Base-by-base conservation (phyloP, 2,797 vertebrate species). In the Australoheros facetus region DNA sequence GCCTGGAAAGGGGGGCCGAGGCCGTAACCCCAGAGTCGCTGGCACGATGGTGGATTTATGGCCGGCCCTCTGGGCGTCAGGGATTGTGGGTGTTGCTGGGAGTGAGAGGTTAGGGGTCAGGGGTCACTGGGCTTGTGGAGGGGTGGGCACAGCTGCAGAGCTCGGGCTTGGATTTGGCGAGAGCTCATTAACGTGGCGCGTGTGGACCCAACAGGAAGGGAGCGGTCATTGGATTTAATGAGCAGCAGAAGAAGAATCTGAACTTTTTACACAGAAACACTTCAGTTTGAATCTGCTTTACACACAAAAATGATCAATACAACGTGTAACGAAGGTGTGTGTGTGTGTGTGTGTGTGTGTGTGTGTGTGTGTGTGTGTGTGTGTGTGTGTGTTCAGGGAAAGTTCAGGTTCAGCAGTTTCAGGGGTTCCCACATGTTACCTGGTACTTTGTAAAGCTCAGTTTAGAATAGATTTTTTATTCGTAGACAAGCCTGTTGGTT, bases 11-110 rank as follows among this genome's bases (percentile, higher is more conserved):
- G 45, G 17, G 32, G 32, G 32, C 32, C 32, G 32, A 34, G 57
- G 85, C 76, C 73, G 8, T 19, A 86, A 75, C 73, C 84, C 86
- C 88, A 93, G 92, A 89, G 84, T 83, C 84, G 79, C 88, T 87
- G 83, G 92, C 84, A 92, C 86, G 90, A 92, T 54, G 86, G 93
- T 84, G 85, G 94, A 95, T 96, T 96, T 95, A 94, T 82, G 75
- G 79, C 79, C 19, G 13, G 79, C 85, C 91, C 93, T 89, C 79
- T 72, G 86, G 89, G 87, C 87, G 90, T 89, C 66, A 77, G 83
- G 85, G 93, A 87, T 82, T 74, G 88, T 80, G 90, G 81, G 78
- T 76, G 87, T 82, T 71, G 51, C 75, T 79, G 78, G 86, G 85
- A 89, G 91, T 79, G 32, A 84, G 84, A 82, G 92, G 91, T 92